Evolutionary conservation across 2,113 vertebrate genomes (phyloP).

Genomic region (Aspidoscelis tigris): DNA sequence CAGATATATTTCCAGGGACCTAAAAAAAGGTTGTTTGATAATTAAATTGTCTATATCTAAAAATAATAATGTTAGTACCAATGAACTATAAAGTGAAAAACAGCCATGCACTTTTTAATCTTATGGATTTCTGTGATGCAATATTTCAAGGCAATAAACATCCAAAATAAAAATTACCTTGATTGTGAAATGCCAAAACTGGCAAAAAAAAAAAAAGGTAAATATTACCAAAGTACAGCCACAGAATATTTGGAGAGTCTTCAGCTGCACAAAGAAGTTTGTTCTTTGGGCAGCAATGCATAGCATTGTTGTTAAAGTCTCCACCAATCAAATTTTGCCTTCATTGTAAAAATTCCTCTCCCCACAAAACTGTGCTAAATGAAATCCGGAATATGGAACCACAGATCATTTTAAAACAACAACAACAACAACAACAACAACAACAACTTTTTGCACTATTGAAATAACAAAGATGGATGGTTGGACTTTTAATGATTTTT

Average conservation of each 20-base stretch:
- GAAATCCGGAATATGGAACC: slow-evolving; percentile 25
- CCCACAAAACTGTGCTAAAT: background rate
- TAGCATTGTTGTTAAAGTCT: background rate
- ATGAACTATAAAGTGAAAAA: background rate
- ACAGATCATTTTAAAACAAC: slow-evolving; percentile 37
- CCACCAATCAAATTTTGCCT: background rate
- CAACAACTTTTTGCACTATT: slow-evolving; percentile 32
- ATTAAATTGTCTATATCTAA: background rate
- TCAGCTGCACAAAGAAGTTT: background rate
- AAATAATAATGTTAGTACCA: background rate
- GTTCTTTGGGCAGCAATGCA: background rate
- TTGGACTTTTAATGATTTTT: slow-evolving; percentile 46
- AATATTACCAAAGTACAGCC: background rate
- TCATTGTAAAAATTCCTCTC: background rate
- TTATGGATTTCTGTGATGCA: background rate
- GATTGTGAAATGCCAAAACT: background rate
- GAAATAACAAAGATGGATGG: slow-evolving; percentile 43
- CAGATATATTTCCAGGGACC: background rate
- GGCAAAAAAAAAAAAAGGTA: background rate
- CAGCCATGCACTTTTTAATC: background rate
- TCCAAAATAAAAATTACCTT: background rate
- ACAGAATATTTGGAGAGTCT: background rate
- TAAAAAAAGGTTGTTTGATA: background rate
- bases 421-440: background rate
- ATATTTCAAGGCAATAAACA: background rate